These are phyloP conservation scores for Tetramorium alpestre DNA, from an alignment of 1,140 invertebrate genomes.

Conservation along the genomic window DNA sequence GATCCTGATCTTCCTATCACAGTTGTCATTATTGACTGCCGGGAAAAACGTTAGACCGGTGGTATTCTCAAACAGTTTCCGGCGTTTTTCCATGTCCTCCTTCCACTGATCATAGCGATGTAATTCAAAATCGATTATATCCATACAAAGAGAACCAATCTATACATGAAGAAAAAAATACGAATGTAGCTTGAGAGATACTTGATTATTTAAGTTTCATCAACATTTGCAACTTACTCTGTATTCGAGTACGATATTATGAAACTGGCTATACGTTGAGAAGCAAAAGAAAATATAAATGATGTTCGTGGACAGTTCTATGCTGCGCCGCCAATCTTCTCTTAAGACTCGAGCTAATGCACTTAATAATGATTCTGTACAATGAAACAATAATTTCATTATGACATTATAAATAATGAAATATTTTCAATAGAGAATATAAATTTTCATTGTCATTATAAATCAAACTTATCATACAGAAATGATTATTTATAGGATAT, in stretches of 20 bases:
- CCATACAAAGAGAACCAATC: conserved; percentile 98
- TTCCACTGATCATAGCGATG: conserved; percentile 97
- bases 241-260: conserved; percentile 95
- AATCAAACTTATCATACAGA: neutral
- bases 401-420: neutral
- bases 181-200: conserved; percentile 22
- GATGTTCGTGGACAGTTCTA: conserved; percentile 98
- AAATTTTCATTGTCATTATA: neutral
- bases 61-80: conserved; percentile 83
- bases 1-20: conserved; percentile 81
- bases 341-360: conserved; percentile 97
- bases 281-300: conserved; percentile 99
- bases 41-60: conserved; percentile 82
- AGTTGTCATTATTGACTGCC: conserved; percentile 74
- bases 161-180: conserved; percentile 84
- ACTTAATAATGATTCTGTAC: conserved; percentile 97
- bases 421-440: neutral
- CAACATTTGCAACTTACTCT: conserved; percentile 87
- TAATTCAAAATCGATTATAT: conserved; percentile 97
- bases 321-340: conserved; percentile 98
- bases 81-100: conserved; percentile 92
- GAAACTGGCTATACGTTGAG: conserved; percentile 98
- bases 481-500: neutral
- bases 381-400: conserved; percentile 35
- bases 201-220: conserved; percentile 38